Conservation (phyloP, 2,797 vertebrate species). For the Geotrypetes seraphini region DNA sequence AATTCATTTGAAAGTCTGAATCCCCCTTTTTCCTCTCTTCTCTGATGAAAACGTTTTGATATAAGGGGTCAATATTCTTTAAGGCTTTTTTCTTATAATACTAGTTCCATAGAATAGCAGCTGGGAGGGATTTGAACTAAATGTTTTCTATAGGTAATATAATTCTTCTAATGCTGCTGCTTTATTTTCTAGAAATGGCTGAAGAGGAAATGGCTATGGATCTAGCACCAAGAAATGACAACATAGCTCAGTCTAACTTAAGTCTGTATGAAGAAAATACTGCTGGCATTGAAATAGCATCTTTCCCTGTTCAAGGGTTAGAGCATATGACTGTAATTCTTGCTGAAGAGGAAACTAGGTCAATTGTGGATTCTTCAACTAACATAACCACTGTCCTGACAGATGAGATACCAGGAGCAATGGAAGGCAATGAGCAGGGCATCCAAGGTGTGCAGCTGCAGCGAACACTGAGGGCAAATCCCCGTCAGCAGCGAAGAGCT, state of each 20-base stretch:
- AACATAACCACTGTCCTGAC: not conserved
- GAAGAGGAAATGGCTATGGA: constrained; percentile 80
- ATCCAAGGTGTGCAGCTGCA: not conserved
- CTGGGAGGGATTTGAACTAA: no score
- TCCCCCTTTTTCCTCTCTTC: no score
- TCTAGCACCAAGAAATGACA: constrained; percentile 17
- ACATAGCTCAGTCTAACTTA: accelerated
- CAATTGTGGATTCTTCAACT: not conserved
- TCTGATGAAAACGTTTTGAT: no score
- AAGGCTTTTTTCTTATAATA: no score
- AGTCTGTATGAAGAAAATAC: not conserved
- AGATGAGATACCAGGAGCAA: constrained; percentile 8
- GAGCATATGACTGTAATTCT: not conserved
- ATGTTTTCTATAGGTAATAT: no score
- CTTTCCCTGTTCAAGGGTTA: not conserved
- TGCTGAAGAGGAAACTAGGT: not conserved
- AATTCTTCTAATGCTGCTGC: no score
- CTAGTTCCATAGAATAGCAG: no score
- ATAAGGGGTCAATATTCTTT: no score
- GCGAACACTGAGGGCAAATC: constrained; percentile 10
- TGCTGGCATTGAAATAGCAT: accelerated
- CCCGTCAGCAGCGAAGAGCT: constrained; percentile 13
- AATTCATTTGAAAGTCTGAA: no score
- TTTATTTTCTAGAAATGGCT: constrained; percentile 51
- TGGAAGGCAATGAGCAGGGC: constrained; percentile 6